Evolutionary conservation across 2,797 vertebrate genomes (phyloP), one percentile per base, ranked within the genome.

Genomic region (Hapalemur alaotrensis): DNA sequence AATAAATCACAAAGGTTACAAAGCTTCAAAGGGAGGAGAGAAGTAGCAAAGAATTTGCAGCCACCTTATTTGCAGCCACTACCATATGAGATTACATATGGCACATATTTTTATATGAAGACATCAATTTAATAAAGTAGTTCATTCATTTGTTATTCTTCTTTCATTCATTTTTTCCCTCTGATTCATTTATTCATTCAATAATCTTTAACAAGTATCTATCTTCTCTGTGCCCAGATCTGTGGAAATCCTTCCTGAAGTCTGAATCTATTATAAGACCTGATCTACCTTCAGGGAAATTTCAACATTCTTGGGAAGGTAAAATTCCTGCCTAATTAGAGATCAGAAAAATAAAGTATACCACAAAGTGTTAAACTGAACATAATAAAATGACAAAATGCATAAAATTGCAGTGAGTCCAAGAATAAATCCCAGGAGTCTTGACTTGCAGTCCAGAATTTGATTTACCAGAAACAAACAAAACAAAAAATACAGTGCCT

Each of bases 381-480:
- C 41, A 76, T 84, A 87, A 28, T 73, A 61, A 75, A 61, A 11
- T 85, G 57, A 22, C 50, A 78, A 85, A 85, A 72, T 79, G 11
- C 32, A 61, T 50, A 59, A 81, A 88, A 67, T 67, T 92, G 70
- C 28, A 59, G 35, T 38, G 46, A 89, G 38, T 50, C 70, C n/a
- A 78, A 84, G 59, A 92, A 80, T 52, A 93, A 82, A 76, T 90
- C 69, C 61, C 70, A 50, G 54, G 46, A 69, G 35, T 72, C 35
- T 86, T 90, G 70, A 93, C 28, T 89, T 50, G 12, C 2, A 93
- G 57, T 25, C 43, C 8, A 61, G 35, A 32, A 30, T 79, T 89
- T 82, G 38, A 91, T 95, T 95, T 80, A 76, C 57, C 20, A 41
- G 75, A 89, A 92, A 72, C 30, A 94, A 76, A 54, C 69, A 80